These are phyloP conservation scores for Noctuana brunneofusca DNA, from an alignment of 2,888 invertebrate species.

Conservation along the genomic window DNA sequence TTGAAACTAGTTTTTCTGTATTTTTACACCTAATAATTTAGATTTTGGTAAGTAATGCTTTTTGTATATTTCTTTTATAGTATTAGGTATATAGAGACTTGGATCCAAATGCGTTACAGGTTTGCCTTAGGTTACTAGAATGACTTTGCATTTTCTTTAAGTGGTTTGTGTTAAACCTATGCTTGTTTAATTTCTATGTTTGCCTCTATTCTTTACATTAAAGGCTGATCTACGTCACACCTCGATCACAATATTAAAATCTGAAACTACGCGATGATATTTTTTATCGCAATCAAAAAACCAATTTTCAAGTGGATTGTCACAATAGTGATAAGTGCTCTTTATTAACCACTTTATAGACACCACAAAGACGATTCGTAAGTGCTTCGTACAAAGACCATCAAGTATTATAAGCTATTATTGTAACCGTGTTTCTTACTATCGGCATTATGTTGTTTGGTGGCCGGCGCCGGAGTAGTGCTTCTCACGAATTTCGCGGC, in stretches of 20 bases:
- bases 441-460: conserved; percentile 52
- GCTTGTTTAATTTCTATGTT: no score
- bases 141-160: no score
- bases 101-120: no score
- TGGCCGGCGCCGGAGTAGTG: conserved; percentile 63
- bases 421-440: conserved; percentile 37
- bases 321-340: conserved; percentile 7
- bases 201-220: no score
- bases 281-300: background rate
- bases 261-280: background rate
- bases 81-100: no score
- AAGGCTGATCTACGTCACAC: no score
- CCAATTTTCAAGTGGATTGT: conserved; percentile 5
- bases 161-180: no score
- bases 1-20: background rate
- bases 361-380: conserved; percentile 2
- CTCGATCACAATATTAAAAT: background rate
- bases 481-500: conserved; percentile 81
- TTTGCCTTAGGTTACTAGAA: no score
- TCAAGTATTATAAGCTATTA: conserved; percentile 24
- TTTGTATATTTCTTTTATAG: no score
- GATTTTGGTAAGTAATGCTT: no score
- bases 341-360: conserved; percentile 8
- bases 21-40: background rate
- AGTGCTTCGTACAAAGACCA: conserved; percentile 13